Conservation (phyloP, 1,140 invertebrate genomes). For the Neodiprion fabricii region DNA sequence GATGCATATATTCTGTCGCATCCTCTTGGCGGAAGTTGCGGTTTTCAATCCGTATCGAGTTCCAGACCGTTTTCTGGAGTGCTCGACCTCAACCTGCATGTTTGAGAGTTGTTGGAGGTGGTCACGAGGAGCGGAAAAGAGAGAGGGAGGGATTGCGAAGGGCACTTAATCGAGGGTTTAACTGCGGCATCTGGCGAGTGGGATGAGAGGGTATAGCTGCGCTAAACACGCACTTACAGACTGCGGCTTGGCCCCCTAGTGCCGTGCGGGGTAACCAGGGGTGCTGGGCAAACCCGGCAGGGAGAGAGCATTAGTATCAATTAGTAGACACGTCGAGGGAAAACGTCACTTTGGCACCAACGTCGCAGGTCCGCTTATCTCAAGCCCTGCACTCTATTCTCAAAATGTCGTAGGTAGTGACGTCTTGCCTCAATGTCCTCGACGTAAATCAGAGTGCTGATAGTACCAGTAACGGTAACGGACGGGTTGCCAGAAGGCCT, state of each 20-base stretch:
- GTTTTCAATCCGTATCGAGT: too few species aligned
- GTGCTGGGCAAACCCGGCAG: neutral
- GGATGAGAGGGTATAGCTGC: conserved; percentile 4
- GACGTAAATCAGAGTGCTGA: too few species aligned
- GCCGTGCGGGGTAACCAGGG: neutral
- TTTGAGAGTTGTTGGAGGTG: too few species aligned
- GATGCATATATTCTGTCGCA: neutral
- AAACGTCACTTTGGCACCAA: too few species aligned
- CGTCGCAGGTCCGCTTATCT: too few species aligned
- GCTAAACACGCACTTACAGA: conserved; percentile 17
- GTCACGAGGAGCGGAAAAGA: neutral
- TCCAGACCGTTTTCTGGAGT: too few species aligned
- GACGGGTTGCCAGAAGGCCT: too few species aligned
- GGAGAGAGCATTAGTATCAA: conserved; percentile 15
- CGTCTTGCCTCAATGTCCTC: too few species aligned
- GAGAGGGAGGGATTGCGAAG: neutral
- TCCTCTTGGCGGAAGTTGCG: neutral
- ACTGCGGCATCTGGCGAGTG: conserved; percentile 13
- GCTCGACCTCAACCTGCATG: too few species aligned
- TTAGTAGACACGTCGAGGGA: conserved; percentile 1
- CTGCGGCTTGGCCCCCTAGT: neutral
- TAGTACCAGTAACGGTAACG: too few species aligned
- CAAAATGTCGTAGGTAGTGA: too few species aligned
- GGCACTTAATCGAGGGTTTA: conserved; percentile 17
- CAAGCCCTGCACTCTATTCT: too few species aligned